A percentile compares a stretch with the other conserved stretches of the same genome.
phyloP scores from a whole-genome alignment of 2,113 vertebrate genomes.

The Thamnophis sirtalis region DNA sequence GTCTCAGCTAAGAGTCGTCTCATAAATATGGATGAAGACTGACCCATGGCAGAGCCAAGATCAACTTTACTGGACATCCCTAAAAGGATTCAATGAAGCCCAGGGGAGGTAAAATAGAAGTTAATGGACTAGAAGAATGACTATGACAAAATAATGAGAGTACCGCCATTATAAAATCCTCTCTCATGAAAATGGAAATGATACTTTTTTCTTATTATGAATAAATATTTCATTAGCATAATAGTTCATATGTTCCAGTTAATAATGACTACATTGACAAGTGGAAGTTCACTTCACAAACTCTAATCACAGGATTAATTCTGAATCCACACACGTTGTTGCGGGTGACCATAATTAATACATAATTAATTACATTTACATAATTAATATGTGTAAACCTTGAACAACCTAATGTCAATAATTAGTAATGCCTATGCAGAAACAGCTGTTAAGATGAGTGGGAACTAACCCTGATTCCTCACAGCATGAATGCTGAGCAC shows the following conservation, averaged over 20 bases:
- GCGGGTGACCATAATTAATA: not conserved
- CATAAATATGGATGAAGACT: not conserved
- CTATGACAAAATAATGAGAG: slow-evolving; percentile 9
- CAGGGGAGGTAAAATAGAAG: not conserved
- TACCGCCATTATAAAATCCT: not conserved
- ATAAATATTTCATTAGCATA: slow-evolving; percentile 18
- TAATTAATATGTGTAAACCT: slow-evolving; percentile 4
- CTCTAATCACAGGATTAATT: slow-evolving; percentile 1
- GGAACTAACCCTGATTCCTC: not conserved
- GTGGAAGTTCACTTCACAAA: slow-evolving; percentile 18
- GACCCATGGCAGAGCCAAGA: not conserved
- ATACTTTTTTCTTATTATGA: not conserved
- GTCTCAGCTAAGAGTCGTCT: not conserved
- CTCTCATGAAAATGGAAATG: not conserved
- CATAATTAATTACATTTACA: slow-evolving; percentile 3
- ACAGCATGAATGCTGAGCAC: not conserved
- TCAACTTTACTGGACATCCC: not conserved
- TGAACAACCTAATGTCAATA: slow-evolving; percentile 6
- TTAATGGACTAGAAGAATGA: not conserved
- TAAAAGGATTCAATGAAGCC: not conserved
- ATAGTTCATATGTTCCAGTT: not conserved
- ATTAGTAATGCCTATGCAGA: slow-evolving; percentile 19
- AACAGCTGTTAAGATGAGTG: slow-evolving; percentile 14
- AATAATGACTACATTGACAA: slow-evolving; percentile 2
- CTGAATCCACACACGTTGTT: not conserved